These are phyloP conservation scores for Merops nubicus DNA, from an alignment of 2,113 vertebrate species.

Conservation along the genomic window DNA sequence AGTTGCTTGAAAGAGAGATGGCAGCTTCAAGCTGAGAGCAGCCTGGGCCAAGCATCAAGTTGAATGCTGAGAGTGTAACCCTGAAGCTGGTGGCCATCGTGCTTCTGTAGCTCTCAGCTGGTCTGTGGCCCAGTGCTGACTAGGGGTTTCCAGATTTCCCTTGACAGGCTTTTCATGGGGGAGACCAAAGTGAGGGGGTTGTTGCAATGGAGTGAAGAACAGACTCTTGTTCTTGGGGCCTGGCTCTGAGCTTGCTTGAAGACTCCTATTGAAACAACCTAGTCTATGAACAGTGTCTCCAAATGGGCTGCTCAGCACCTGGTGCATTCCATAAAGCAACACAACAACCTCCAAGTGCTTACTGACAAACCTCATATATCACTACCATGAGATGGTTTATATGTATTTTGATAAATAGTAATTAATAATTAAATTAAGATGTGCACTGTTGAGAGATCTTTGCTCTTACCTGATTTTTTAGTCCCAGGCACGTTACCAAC, in stretches of 20 bases:
- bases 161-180: background rate
- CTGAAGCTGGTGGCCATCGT: accelerated
- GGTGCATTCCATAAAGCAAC: background rate
- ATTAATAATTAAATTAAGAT: background rate
- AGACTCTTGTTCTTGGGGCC: background rate
- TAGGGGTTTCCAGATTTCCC: background rate
- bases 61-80: accelerated
- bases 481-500: background rate
- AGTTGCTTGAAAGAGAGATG: background rate
- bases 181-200: background rate
- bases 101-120: background rate
- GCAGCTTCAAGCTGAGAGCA: background rate
- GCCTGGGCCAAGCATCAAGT: background rate
- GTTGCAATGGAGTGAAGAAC: accelerated
- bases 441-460: accelerated
- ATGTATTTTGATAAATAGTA: background rate
- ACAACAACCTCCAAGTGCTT: background rate
- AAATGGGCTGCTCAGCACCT: background rate
- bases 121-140: background rate
- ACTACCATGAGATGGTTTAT: accelerated
- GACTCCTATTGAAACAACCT: background rate
- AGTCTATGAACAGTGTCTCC: accelerated
- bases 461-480: background rate
- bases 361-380: background rate
- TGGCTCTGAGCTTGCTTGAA: background rate